Base-by-base conservation (phyloP, 2,797 vertebrate species). In the Neostethus bicornis region DNA sequence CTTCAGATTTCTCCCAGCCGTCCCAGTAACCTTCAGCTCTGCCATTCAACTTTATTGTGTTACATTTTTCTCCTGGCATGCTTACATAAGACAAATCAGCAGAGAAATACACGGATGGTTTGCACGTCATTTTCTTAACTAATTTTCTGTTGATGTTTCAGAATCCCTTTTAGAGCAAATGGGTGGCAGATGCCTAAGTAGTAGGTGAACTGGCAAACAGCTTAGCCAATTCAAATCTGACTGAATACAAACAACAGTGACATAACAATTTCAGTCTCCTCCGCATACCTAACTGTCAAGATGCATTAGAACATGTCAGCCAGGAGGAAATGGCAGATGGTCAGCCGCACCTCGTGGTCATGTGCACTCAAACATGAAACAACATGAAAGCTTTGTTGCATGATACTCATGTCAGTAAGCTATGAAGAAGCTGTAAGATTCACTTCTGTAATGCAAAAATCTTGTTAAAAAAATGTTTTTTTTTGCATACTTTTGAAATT, bases 251-350 rank as follows among this genome's bases (percentile, higher is more conserved):
- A 72, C 53, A 23, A 51, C 45, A 41, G 62, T 64, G 63, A 64
- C 67, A 58, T 50, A 44, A 54, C 48, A 41, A 56, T 42, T 61
- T 73, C 56, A 56, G 62, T 70, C n/a, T n/a, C 72, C 55, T 58
- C 57, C 38, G 50, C 54, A 16, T 42, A 71, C 67, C 62, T 76
- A 69, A 81, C 86, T 70, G 77, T 87, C 87, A 81, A 61, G 77
- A 76, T 38, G 45, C 59, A 83, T 50, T 72, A 73, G 80, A 60
- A 80, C 69, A 67, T 71, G 66, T 37, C 72, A 62, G 39, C 43
- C 49, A 42, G 77, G 62, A 54, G 48, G 39, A 75, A 72, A 61
- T 57, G 39, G 42, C 12, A 64, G 69, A 86, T 87, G 77, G 84
- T 85, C 82, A 78, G 58, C 68, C 57, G 57, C 72, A 48, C 35